Evolutionary conservation across 2,888 invertebrate genomes (phyloP), one percentile per base, ranked within the genome.

Genomic region (Globia sparganii): DNA sequence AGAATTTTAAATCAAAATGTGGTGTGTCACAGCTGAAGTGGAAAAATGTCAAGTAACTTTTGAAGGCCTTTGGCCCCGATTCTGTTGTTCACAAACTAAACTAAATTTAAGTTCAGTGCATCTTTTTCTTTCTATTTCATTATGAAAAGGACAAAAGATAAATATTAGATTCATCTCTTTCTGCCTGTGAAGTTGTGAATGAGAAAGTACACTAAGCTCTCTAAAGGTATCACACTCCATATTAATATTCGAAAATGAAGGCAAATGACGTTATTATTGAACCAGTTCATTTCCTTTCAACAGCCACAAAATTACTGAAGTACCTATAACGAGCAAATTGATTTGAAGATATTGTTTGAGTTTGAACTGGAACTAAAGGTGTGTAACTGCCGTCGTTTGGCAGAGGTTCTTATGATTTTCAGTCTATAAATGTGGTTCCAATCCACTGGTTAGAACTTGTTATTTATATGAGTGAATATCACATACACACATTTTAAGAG

Each of bases 281-380:
- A 37, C 37, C 28, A 25, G 40, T 80, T 72, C 2, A 80, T 56
- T 77, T 68, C 34, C 28, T 21, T 62, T 8, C 1, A 62, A 58
- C 11, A 31, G 8, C 18, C n/a, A 37, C 34, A 80, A 74, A 72
- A 72, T 66, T 13, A 67, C 58, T 62, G 11, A 46, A 58, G 28
- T 49, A n/a, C n/a, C n/a, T n/a, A 43, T 46, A 66, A 56, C 68
- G 11, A 72, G 49, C 8, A 68, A 84, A 84, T 82, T 73, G 64
- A 66, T 64, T 77, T 65, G 5, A 61, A 46, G 65, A 77, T 62
- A 78, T 70, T 81, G 62, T 71, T 72, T 64, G 58, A 81, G 70
- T 72, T 71, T n/a, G 9, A 72, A 65, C 58, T 58, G 61, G 37
- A 77, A 72, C 75, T 59, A 73, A 85, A 64, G 31, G 70, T 62